Evolutionary conservation across 1,140 invertebrate species (phyloP), one percentile per base, ranked within the genome.

Genomic region (Platyscapa corneri): DNA sequence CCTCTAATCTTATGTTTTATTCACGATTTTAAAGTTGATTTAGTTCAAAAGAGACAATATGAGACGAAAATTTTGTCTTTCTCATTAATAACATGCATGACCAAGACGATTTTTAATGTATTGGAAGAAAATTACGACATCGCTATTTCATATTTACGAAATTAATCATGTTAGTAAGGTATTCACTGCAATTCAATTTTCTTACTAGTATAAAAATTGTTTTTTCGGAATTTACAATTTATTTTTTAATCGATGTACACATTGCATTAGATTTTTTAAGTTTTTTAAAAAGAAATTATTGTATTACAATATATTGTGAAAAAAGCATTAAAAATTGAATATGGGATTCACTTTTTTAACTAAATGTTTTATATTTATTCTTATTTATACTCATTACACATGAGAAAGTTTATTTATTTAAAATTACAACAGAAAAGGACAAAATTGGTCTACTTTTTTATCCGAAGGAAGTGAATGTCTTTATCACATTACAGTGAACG

Each of bases 401-500:
- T n/a, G n/a, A 65, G 70, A 53, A 75, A 85, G 67, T 81, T 30
- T 37, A 32, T 56, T 85, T 85, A 85, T 80, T 67, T 81, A 3
- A 53, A 60, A 37, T 20, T 81, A 53, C 65, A 70, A 49, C 39
- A 53, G 30, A 81, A 77, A 76, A 76, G 67, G 72, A 64, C 60
- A 77, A 81, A 85, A 65, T 77, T 27, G 49, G 49, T 37, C 46
- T 74, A 34, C 76, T 77, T 82, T 85, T 77, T 84, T 90, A 90
- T 90, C 89, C 88, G 80, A 88, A 91, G 89, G 90, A 90, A 91
- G 88, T 89, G 83, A 75, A 82, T 89, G 88, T 89, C 87, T 90
- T 81, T 86, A 86, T 86, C 84, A 70, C 10, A 12, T 86, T 84
- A 82, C 30, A 77, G 84, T 49, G 6, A 67, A 84, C 34, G 82